Percentiles rank a stretch among this genome's conserved stretches.
Evolutionary conservation across 2,888 invertebrate genomes (phyloP).

Genomic region (Tipula unca): DNA sequence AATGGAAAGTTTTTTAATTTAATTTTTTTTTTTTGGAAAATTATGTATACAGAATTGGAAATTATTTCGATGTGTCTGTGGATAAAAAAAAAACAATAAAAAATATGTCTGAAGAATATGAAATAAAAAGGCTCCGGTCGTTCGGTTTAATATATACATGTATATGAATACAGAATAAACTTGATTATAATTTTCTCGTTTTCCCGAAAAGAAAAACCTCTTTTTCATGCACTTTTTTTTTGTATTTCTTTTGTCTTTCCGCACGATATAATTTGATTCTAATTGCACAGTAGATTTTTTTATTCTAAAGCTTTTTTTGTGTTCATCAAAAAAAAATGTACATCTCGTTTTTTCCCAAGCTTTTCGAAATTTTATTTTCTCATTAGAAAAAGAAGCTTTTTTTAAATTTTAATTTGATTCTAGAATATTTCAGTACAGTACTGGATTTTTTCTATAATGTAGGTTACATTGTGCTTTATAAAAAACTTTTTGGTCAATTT

Average conservation of each 20-base stretch:
- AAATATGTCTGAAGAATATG: neutral
- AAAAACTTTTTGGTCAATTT: neutral
- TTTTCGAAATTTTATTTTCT: neutral
- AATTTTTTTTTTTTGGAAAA: neutral
- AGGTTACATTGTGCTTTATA: neutral
- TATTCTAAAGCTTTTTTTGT: neutral
- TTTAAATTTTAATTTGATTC: neutral
- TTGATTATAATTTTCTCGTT: neutral
- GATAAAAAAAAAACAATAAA: neutral
- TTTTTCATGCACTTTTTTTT: neutral
- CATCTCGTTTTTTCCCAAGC: neutral
- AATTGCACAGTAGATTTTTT: neutral
- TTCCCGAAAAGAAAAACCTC: neutral
- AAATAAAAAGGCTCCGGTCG: neutral
- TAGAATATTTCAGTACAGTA: neutral
- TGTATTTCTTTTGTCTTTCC: neutral
- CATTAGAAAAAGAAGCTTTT: neutral
- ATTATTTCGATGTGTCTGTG: neutral
- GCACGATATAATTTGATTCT: constrained; percentile 14
- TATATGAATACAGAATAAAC: neutral
- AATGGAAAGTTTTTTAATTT: neutral
- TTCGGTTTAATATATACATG: neutral
- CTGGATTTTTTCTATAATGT: neutral
- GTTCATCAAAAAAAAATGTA: neutral
- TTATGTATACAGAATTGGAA: neutral